Evolutionary conservation across 1,140 invertebrate genomes (phyloP), one percentile per base, ranked within the genome.

Genomic region (Mesaphorura yosii): DNA sequence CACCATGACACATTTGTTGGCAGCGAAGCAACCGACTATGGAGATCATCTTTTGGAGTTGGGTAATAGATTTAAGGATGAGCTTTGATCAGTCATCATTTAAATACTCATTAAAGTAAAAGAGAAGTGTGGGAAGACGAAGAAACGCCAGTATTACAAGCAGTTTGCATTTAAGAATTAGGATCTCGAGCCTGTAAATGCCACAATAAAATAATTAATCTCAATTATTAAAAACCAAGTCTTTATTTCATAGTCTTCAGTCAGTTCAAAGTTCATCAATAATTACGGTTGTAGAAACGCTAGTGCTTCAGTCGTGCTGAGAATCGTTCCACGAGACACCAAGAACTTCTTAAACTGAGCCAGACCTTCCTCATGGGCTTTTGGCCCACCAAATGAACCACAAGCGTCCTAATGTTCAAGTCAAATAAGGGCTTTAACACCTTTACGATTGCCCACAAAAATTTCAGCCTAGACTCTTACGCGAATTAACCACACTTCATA

Each of bases 1-100:
- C 84, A 92, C 68, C 83, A 95, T 67, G 85, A 93, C 56, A 78
- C 83, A 37, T 98, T 97, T 73, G 90, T 97, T 15, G 91, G 92
- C 15, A 93, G 88, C 67, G 90, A 96, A 75, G 91, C 85, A 1
- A 93, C 90, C n/a, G 88, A 93, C 67, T 95, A 89, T 72, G 91
- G 89, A 2, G 81, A 90, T 65, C 86, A 92, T 68, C 75, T 93
- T 34, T 77, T 85, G 46, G 82, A 85, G 62, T 78, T 86, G 48
- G 81, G n/a, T n/a, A n/a, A 87, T 53, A 76, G 79, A 61, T 86
- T 88, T 63, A 70, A 78, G 51, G 87, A 91, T 65, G 88, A 91
- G 72, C 76, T 92, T 39, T 90, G 74, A 55, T 34, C 31, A 34
- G n/a, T n/a, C n/a, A n/a, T n/a, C n/a, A n/a, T n/a, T n/a, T n/a